Percentiles rank a stretch among this genome's conserved stretches.
These are phyloP conservation scores for Branchipolynoe longqiensis DNA, from an alignment of 2,888 invertebrate genomes.

Conservation along the genomic window DNA sequence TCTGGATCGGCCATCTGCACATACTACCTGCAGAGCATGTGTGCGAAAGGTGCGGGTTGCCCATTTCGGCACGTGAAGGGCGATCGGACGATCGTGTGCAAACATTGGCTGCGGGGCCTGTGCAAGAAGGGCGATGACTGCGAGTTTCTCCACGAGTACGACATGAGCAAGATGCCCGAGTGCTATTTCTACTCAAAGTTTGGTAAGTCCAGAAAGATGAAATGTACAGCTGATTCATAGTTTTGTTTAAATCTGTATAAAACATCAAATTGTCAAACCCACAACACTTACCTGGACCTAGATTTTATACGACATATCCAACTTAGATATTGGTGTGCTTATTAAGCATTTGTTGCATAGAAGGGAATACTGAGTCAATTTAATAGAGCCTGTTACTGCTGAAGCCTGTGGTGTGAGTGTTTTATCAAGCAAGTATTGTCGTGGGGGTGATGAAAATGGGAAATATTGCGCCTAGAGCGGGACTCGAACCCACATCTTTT, in stretches of 20 bases:
- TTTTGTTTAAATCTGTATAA: neutral
- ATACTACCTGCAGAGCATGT: slow-evolving; percentile 87
- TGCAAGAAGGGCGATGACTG: slow-evolving; percentile 99
- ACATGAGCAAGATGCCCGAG: slow-evolving; percentile 99
- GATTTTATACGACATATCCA: too few relatives aligned
- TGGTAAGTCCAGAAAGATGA: slow-evolving; percentile 84
- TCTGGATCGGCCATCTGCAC: slow-evolving; percentile 98
- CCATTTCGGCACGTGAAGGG: slow-evolving; percentile 98
- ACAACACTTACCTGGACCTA: too few relatives aligned
- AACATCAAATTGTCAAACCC: too few relatives aligned
- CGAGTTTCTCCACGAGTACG: slow-evolving; percentile 99
- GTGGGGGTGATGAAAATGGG: too few relatives aligned
- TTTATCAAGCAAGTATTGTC: too few relatives aligned
- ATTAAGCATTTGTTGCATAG: too few relatives aligned
- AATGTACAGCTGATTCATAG: neutral
- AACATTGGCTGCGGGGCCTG: slow-evolving; percentile 99
- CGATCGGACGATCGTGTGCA: slow-evolving; percentile 98
- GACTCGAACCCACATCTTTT: too few relatives aligned
- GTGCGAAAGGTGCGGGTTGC: slow-evolving; percentile 94
- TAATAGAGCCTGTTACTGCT: too few relatives aligned
- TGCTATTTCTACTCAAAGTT: slow-evolving; percentile 99
- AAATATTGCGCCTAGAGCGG: too few relatives aligned
- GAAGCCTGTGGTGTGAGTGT: too few relatives aligned
- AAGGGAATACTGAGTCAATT: too few relatives aligned
- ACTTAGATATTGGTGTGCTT: too few relatives aligned